Base-by-base conservation (phyloP, 2,113 vertebrate genomes). In the Phycodurus eques region DNA sequence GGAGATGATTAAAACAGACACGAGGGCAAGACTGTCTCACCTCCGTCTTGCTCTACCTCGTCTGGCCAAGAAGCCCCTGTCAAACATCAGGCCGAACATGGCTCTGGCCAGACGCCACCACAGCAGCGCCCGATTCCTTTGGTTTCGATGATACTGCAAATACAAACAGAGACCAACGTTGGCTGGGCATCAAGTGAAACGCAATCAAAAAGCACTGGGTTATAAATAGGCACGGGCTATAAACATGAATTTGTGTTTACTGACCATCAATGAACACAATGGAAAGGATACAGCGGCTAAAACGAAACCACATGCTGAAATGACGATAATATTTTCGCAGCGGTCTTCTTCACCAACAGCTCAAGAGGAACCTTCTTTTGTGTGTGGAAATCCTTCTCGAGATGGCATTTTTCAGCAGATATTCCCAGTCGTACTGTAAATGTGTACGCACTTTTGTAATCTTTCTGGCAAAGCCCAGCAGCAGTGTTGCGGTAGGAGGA, bases 141-240 rank as follows among this genome's bases (percentile, higher is more conserved):
- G 92, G 92, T 93, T 93, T 92, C 73, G 89, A 73, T 89, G 91
- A 81, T 90, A 91, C 92, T 93, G 89, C 67, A 88, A 83, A 68
- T 61, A 83, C 64, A 84, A 72, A 80, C 3, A 47, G 43, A 46
- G 42, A 47, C n/a, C 20, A 2, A 47, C n/a, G 43, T 66, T 47
- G 63, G 60, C 60, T 17, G 17, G 60, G 60, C 60, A n/a, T 44
- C 53, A 31, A 56, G 27, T 43, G 66, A 65, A 75, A 80, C 47
- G 66, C 49, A 66, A 62, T 69, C 60, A 67, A 47, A 46, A 72
- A 72, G 62, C 8, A 9, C 43, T 12, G 20, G 20, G 14, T 60
- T 69, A 22, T 68, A 68, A 76, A 42, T 60, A 62, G 68, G n/a
- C 63, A 61, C 65, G 71, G 67, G 60, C 49, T 61, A 60, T 39